Evolutionary conservation across 2,113 vertebrate genomes (phyloP).

Genomic region (Channa argus): DNA sequence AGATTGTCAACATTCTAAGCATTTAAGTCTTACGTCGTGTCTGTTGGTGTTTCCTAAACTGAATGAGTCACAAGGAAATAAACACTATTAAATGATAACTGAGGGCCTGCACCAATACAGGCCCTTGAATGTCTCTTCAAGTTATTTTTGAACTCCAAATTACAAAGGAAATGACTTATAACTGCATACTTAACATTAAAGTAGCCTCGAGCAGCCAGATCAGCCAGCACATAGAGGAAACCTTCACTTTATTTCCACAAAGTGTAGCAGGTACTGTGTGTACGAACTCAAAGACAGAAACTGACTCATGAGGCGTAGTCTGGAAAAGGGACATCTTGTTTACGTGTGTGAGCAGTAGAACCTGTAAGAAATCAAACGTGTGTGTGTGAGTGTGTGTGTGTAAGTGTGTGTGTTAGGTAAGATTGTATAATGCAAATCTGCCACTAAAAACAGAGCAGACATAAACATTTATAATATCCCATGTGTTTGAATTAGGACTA

Average conservation of each 20-base stretch:
- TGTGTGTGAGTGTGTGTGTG: constrained; percentile 55
- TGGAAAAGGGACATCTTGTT: constrained; percentile 30
- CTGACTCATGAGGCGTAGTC: constrained; percentile 32
- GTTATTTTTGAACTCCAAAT: no score
- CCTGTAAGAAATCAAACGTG: constrained; percentile 36
- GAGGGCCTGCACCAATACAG: no score
- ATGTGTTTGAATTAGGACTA: constrained; percentile 68
- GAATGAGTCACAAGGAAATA: no score
- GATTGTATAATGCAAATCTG: constrained; percentile 60
- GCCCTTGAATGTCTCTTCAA: no score
- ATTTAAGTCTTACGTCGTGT: not conserved
- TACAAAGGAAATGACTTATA: not conserved
- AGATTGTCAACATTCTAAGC: not conserved
- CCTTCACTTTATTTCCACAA: constrained; percentile 16
- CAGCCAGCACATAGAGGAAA: constrained; percentile 6
- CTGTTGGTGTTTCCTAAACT: not conserved
- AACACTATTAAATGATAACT: no score
- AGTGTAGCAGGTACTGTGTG: constrained; percentile 42
- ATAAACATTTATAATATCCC: constrained; percentile 73
- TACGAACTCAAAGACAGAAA: constrained; percentile 28
- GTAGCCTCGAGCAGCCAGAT: not conserved
- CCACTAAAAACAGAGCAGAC: constrained; percentile 71
- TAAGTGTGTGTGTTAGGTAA: constrained; percentile 43
- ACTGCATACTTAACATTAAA: no score
- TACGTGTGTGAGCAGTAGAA: constrained; percentile 30